Evolutionary conservation across 2,888 invertebrate genomes (phyloP).

Genomic region (Sphecodes monilicornis): DNA sequence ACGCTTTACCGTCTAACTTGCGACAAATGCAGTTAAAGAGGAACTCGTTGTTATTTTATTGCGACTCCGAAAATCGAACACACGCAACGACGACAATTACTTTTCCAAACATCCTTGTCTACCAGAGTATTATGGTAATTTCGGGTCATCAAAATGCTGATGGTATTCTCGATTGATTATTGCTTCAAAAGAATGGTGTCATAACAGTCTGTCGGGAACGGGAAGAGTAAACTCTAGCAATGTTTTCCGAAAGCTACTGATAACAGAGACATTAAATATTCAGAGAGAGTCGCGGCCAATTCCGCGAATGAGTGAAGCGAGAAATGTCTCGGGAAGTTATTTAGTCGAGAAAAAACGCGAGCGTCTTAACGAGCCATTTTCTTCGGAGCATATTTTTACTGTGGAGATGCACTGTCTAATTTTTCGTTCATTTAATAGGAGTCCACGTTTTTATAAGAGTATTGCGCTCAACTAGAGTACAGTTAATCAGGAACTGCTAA

Average conservation of each 20-base stretch:
- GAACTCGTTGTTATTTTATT: slow-evolving; percentile 14
- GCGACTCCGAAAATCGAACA: slow-evolving; percentile 15
- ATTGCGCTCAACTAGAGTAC: too few relatives aligned
- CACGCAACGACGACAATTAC: background rate
- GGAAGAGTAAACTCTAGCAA: background rate
- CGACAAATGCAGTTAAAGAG: slow-evolving; percentile 18
- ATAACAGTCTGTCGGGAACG: background rate
- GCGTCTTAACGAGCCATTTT: slow-evolving; percentile 52
- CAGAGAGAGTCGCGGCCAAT: slow-evolving; percentile 41
- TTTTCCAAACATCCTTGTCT: background rate
- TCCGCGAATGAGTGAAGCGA: slow-evolving; percentile 21
- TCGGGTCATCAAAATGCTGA: background rate
- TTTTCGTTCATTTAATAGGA: too few relatives aligned
- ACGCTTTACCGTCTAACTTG: slow-evolving; percentile 31
- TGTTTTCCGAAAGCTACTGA: background rate
- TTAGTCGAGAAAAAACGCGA: slow-evolving; percentile 45
- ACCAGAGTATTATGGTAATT: background rate
- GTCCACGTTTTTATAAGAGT: too few relatives aligned
- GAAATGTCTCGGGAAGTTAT: slow-evolving; percentile 56
- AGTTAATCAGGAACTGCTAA: too few relatives aligned
- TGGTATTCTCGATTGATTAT: slow-evolving; percentile 26
- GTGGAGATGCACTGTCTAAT: background rate
- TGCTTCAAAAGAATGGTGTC: slow-evolving; percentile 5
- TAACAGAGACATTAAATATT: slow-evolving; percentile 1
- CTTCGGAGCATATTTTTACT: slow-evolving; percentile 29